Evolutionary conservation across 2,113 vertebrate species (phyloP), one percentile per base, ranked within the genome.

Genomic region (Spizaetus ornatus): DNA sequence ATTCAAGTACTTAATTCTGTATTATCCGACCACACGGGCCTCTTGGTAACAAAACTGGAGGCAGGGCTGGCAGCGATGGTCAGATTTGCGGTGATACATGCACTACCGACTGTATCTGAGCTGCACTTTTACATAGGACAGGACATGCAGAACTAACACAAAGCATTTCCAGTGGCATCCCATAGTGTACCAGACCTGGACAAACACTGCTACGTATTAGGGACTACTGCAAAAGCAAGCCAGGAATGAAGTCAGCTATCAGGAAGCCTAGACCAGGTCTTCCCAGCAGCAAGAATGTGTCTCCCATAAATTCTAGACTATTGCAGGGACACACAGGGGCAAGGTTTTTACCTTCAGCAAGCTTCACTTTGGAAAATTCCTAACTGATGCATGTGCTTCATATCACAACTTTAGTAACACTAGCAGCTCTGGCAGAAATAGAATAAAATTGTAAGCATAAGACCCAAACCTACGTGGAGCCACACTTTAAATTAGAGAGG

Each of bases 1-100:
- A 2, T n/a, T 80, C 58, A 48, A 61, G 13, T 31, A 31, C 65
- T 85, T 80, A 56, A 55, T 65, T 77, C 31, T 4, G 1, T 13
- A 6, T 47, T 31, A 32, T 20, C 58, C 11, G 26, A 15, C 43
- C 36, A n/a, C 1, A 38, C 0, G 10, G 65, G 32, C 6, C 3
- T 71, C 56, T 59, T 13, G 40, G n/a, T 47, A 43, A 31, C 36
- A 58, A 69, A 53, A 61, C 38, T 6, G 34, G 43, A 72, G 55
- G 38, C 55, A 78, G 32, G 42, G 70, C 50, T 71, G 34, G 15
- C 31, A 65, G 55, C 3, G 55, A 38, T 3, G 7, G 19, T 62
- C 73, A 73, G 31, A 52, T 79, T 81, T 62, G 84, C 43, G 71
- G 38, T 1, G 3, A 21, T 10, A 17, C 29, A 3, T 6, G 29